Conservation (phyloP, 2,797 vertebrate genomes). For the Brachyrhaphis roseni region DNA sequence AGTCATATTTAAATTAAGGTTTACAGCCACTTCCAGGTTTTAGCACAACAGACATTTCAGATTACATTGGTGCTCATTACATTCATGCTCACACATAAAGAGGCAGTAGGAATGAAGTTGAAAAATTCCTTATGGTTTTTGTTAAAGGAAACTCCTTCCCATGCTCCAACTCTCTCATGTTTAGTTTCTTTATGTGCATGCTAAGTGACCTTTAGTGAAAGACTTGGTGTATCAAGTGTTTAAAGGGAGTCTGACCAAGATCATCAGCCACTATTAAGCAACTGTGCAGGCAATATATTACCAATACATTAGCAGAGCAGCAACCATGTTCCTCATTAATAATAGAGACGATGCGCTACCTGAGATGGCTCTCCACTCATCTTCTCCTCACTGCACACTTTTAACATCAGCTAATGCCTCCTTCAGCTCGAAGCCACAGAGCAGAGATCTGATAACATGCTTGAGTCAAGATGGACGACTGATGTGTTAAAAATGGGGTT, state of each 20-base stretch:
- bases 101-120: background rate
- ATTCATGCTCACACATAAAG: background rate
- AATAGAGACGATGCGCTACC: conserved; percentile 64
- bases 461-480: background rate
- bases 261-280: conserved; percentile 42
- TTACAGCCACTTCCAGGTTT: background rate
- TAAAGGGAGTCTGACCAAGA: conserved; percentile 34
- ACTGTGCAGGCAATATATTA: conserved; percentile 62
- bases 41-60: background rate
- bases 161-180: background rate
- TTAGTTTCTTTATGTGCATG: background rate
- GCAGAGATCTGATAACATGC: conserved; percentile 15
- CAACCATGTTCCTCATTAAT: conserved; percentile 68
- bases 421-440: conserved; percentile 45
- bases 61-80: too few relatives aligned
- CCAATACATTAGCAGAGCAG: conserved; percentile 66
- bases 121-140: background rate
- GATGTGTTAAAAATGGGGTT: background rate
- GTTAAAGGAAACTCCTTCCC: background rate
- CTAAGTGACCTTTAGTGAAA: conserved; percentile 19
- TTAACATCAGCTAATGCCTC: conserved; percentile 20
- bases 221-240: conserved; percentile 36
- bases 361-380: conserved; percentile 60
- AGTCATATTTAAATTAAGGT: background rate
- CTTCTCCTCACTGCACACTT: conserved; percentile 43